Conservation (phyloP, 2,888 invertebrate species). For the Thymelicus lineola region DNA sequence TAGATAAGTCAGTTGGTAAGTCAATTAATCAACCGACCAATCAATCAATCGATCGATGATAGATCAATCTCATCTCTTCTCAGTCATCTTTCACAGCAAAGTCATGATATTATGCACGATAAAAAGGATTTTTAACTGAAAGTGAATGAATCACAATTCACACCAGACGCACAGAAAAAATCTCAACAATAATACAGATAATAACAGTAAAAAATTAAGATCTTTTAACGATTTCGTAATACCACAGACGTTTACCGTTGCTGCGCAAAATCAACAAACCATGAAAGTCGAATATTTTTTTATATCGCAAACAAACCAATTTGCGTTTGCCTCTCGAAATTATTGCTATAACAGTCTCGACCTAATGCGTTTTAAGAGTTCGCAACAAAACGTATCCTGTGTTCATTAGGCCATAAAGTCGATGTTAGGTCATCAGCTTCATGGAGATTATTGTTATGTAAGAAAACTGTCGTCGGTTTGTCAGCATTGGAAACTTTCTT, state of each 20-base stretch:
- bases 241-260: conserved; percentile 5
- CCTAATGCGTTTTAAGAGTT: not conserved
- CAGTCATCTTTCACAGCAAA: too few relatives aligned
- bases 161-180: not conserved
- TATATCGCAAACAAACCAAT: conserved; percentile 25
- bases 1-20: too few relatives aligned
- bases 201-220: conserved; percentile 1
- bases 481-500: conserved; percentile 17
- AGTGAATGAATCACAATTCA: conserved; percentile 5
- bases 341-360: not conserved
- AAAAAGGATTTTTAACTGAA: not conserved
- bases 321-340: conserved; percentile 3
- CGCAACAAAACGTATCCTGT: not conserved
- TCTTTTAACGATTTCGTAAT: conserved; percentile 15
- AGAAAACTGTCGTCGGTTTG: conserved; percentile 10
- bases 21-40: too few relatives aligned
- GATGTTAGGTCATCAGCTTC: not conserved
- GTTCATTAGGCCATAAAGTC: not conserved
- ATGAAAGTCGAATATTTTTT: conserved; percentile 23
- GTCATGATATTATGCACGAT: too few relatives aligned
- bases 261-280: conserved; percentile 20
- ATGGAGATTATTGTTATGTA: conserved; percentile 12
- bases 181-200: not conserved
- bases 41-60: too few relatives aligned
- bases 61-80: too few relatives aligned